A percentile compares a stretch with the other conserved stretches of the same genome.
These are phyloP conservation scores for Ciconia stormi DNA, from an alignment of 2,113 vertebrate species.

Conservation along the genomic window DNA sequence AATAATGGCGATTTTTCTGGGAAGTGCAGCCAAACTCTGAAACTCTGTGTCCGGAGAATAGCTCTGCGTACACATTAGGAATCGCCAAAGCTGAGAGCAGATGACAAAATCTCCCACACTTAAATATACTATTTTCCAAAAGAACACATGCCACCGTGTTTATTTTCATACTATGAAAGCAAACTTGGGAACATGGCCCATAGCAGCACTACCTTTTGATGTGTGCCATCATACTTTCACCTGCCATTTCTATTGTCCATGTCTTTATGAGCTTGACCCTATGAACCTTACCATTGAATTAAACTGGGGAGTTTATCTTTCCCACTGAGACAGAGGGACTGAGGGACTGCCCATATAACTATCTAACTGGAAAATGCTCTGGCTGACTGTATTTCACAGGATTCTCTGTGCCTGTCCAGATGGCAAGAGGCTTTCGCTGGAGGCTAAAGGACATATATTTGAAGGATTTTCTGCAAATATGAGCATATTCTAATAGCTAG, in stretches of 20 bases:
- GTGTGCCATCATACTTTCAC: neutral
- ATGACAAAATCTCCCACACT: neutral
- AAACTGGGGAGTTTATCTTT: neutral
- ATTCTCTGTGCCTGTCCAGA: neutral
- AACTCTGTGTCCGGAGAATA: neutral
- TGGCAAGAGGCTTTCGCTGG: neutral
- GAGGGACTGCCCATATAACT: neutral
- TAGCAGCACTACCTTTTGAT: neutral
- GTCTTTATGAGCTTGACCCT: neutral
- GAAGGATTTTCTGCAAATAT: neutral
- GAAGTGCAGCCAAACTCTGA: neutral
- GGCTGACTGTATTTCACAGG: neutral
- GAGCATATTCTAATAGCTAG: neutral
- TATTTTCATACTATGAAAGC: neutral
- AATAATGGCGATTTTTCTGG: neutral
- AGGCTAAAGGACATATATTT: neutral
- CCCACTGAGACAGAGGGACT: neutral
- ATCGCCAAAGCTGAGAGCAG: neutral
- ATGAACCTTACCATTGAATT: neutral
- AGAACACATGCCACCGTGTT: accelerated
- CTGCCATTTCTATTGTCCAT: neutral
- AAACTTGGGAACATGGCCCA: neutral
- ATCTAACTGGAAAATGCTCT: neutral
- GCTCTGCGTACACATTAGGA: accelerated
- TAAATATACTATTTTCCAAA: neutral